Percentiles rank a stretch among this genome's conserved stretches.
phyloP scores from a whole-genome alignment of 2,113 vertebrate species.

The Ariopsis seemanni region DNA sequence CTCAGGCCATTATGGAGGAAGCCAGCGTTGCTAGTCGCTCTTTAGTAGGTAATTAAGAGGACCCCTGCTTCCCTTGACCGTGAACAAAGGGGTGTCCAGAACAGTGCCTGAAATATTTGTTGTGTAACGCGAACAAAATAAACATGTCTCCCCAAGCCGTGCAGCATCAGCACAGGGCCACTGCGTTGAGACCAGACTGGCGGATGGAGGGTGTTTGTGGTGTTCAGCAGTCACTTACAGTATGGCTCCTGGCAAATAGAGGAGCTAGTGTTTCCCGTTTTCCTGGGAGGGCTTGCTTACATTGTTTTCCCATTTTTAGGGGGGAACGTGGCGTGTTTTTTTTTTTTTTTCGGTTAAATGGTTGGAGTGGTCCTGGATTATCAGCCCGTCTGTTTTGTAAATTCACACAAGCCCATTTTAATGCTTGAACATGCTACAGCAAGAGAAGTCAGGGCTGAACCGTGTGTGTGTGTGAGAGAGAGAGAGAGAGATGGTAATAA shows the following conservation, averaged over 20 bases:
- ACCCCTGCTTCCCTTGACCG: slow-evolving; percentile 42
- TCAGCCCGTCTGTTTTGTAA: background rate
- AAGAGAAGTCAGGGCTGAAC: no score
- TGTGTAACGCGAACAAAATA: slow-evolving; percentile 11
- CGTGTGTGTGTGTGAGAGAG: background rate
- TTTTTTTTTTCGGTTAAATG: no score
- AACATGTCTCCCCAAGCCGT: slow-evolving; percentile 2
- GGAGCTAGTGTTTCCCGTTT: background rate
- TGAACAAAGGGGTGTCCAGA: slow-evolving; percentile 50
- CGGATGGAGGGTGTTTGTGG: background rate
- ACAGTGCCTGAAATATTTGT: slow-evolving; percentile 50
- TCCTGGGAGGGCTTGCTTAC: background rate
- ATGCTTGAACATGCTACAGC: background rate
- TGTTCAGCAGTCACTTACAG: background rate
- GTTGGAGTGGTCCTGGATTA: background rate
- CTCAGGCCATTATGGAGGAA: background rate
- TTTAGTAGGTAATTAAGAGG: slow-evolving; percentile 28
- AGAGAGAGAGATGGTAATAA: no score
- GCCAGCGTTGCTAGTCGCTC: background rate
- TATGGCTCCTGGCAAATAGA: background rate
- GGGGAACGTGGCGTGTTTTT: background rate
- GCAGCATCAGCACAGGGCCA: background rate
- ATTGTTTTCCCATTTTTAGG: background rate
- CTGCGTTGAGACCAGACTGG: background rate
- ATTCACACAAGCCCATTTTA: background rate